Percentiles rank a stretch among this genome's conserved stretches.
Conservation (phyloP, 1,140 invertebrate genomes). For the Bombus affinis region DNA sequence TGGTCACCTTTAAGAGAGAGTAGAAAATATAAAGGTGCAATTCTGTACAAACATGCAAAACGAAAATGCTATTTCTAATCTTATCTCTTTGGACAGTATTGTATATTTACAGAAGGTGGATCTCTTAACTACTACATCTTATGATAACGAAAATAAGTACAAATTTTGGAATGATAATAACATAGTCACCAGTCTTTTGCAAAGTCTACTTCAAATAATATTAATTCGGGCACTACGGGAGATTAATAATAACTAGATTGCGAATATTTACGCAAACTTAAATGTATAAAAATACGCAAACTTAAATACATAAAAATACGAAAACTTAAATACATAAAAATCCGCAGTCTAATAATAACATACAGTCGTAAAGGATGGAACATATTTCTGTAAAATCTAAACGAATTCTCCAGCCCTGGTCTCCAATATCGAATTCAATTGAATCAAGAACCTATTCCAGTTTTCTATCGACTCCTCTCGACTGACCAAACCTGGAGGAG, state of each 20-base stretch:
- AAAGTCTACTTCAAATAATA: background rate
- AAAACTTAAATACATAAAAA: background rate
- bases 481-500: slow-evolving; percentile 77
- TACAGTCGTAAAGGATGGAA: slow-evolving; percentile 2
- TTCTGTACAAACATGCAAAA: slow-evolving; percentile 4
- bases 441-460: slow-evolving; percentile 78
- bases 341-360: background rate
- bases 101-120: background rate
- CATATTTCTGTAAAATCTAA: slow-evolving; percentile 33
- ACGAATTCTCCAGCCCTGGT: slow-evolving; percentile 78
- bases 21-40: background rate
- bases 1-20: background rate
- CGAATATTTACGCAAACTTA: too few relatives aligned
- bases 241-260: too few relatives aligned
- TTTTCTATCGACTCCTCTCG: slow-evolving; percentile 79
- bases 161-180: background rate
- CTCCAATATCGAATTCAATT: slow-evolving; percentile 80
- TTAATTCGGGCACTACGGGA: background rate
- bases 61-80: background rate
- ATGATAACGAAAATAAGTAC: background rate
- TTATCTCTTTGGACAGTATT: background rate
- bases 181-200: background rate
- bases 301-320: too few relatives aligned
- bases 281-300: too few relatives aligned
- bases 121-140: background rate